Percentiles rank a stretch among this genome's conserved stretches.
Evolutionary conservation across 2,888 invertebrate genomes (phyloP).

Genomic region (Metalampra italica): DNA sequence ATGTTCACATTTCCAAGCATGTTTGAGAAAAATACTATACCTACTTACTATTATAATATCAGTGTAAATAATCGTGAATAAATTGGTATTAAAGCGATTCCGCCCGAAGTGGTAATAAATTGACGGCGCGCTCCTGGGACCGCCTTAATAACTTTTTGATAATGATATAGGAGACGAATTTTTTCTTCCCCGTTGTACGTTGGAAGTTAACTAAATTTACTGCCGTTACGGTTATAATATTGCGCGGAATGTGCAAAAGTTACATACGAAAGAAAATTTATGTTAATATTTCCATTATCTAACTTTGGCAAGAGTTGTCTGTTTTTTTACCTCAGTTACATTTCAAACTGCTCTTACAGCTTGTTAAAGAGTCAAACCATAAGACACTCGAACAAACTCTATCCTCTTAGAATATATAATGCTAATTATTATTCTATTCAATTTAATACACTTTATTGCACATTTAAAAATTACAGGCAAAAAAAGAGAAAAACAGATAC

Average conservation of each 20-base stretch:
- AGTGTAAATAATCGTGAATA: conserved; percentile 2
- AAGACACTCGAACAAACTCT: too few relatives aligned
- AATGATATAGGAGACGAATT: conserved; percentile 38
- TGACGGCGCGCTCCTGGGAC: conserved; percentile 23
- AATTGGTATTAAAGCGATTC: conserved; percentile 8
- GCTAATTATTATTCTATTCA: too few relatives aligned
- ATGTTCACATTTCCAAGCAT: too few relatives aligned
- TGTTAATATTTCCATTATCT: conserved; percentile 5
- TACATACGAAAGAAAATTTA: conserved; percentile 16
- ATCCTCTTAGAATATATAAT: too few relatives aligned
- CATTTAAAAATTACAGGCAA: too few relatives aligned
- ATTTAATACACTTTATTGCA: too few relatives aligned
- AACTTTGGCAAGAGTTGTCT: background rate
- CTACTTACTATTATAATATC: background rate
- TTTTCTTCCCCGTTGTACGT: conserved; percentile 28
- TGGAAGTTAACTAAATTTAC: conserved; percentile 46
- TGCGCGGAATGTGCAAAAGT: conserved; percentile 38
- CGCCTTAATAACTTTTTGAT: conserved; percentile 47
- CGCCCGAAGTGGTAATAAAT: conserved; percentile 26
- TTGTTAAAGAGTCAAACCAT: too few relatives aligned
- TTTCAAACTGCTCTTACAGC: background rate
- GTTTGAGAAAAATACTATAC: too few relatives aligned
- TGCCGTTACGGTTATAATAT: conserved; percentile 31
- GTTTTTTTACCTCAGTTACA: background rate
- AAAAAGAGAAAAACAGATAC: too few relatives aligned